Evolutionary conservation across 2,113 vertebrate species (phyloP).

Genomic region (Zosterops borbonicus): DNA sequence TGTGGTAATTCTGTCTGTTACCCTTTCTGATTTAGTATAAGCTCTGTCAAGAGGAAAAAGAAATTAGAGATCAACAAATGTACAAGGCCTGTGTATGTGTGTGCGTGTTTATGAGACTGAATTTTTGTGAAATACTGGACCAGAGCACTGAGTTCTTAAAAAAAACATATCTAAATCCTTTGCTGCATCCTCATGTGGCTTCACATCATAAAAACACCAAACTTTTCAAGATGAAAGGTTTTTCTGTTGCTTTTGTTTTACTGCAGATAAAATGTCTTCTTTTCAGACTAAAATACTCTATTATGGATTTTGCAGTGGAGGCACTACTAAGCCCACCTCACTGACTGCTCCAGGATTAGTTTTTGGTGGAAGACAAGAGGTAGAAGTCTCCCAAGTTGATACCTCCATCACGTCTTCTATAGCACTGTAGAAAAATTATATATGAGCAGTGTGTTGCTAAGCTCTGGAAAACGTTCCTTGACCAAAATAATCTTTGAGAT

Average conservation of each 20-base stretch:
- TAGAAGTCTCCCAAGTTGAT: background rate
- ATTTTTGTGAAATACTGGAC: background rate
- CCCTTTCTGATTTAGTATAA: background rate
- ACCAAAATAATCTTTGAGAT: background rate
- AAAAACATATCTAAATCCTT: background rate
- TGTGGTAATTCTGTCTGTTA: background rate
- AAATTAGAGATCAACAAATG: background rate
- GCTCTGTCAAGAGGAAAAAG: background rate
- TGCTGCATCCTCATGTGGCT: background rate
- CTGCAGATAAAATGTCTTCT: background rate
- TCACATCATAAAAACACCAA: background rate
- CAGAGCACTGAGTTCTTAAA: background rate
- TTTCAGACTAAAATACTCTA: background rate
- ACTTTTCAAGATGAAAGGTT: background rate
- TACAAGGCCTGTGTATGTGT: background rate
- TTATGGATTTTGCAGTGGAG: background rate
- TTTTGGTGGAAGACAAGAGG: background rate
- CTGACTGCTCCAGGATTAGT: background rate
- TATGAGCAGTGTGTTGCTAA: background rate
- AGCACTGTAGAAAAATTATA: background rate
- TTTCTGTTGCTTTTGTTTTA: background rate
- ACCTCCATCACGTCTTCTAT: background rate
- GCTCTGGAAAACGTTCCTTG: background rate
- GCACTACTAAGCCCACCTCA: background rate
- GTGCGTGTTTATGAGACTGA: background rate